Evolutionary conservation across 2,113 vertebrate species (phyloP).

Genomic region (Colistium nudipinnis): DNA sequence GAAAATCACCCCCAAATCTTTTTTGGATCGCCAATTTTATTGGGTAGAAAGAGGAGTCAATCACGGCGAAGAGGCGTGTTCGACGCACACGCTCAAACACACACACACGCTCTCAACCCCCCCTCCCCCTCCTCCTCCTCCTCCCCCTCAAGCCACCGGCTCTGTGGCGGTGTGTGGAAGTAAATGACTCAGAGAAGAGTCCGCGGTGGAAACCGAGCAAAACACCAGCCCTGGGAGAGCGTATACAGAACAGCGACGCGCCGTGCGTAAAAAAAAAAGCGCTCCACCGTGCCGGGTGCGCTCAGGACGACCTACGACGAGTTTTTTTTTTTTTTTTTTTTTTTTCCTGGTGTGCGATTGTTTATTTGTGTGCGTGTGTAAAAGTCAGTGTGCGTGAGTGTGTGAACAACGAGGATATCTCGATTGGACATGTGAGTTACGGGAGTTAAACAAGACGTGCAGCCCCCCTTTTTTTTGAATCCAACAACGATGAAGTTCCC

Average conservation of each 20-base stretch:
- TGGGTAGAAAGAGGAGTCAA: slow-evolving; percentile 46
- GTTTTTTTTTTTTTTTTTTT: background rate
- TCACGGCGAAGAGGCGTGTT: slow-evolving; percentile 51
- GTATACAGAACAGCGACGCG: slow-evolving; percentile 51
- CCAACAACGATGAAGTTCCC: slow-evolving; percentile 77
- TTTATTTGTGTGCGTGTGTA: background rate
- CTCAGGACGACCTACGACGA: slow-evolving; percentile 17
- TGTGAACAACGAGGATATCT: slow-evolving; percentile 66
- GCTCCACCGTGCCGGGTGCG: slow-evolving; percentile 36
- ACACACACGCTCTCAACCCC: too few relatives aligned
- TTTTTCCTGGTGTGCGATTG: slow-evolving; percentile 2
- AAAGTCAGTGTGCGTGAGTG: background rate
- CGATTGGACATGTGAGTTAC: slow-evolving; percentile 79
- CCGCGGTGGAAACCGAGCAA: slow-evolving; percentile 63
- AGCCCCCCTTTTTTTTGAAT: background rate
- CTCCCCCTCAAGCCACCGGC: slow-evolving; percentile 40
- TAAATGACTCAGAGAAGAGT: slow-evolving; percentile 66
- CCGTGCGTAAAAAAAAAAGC: slow-evolving; percentile 67
- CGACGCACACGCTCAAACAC: background rate
- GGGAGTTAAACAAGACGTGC: slow-evolving; percentile 68
- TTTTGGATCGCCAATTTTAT: slow-evolving; percentile 27
- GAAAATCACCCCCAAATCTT: slow-evolving; percentile 13
- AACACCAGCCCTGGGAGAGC: slow-evolving; percentile 57
- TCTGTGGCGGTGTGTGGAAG: slow-evolving; percentile 63
- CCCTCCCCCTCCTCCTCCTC: background rate